Percentiles rank a stretch among this genome's conserved stretches.
Evolutionary conservation across 1,140 invertebrate species (phyloP).

Genomic region (Euura lappo): DNA sequence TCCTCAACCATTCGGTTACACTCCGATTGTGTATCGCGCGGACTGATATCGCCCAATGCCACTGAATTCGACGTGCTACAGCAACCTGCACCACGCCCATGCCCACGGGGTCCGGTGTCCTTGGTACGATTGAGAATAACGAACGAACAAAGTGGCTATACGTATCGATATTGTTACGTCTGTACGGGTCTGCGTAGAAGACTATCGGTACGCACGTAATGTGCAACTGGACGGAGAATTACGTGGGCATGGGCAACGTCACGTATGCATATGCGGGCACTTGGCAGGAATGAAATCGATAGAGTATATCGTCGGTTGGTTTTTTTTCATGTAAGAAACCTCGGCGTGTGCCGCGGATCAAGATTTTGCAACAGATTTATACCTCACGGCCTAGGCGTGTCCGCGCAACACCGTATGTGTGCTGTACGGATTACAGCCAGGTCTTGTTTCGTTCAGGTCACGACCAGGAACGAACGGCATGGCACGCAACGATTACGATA

Average conservation of each 20-base stretch:
- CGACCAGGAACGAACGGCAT: background rate
- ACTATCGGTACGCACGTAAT: background rate
- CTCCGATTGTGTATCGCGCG: too few species aligned
- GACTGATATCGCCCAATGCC: background rate
- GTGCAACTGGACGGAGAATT: too few species aligned
- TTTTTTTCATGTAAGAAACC: too few species aligned
- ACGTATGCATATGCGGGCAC: background rate
- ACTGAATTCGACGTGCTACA: background rate
- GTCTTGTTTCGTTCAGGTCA: background rate
- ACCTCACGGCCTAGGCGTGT: background rate
- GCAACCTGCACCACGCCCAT: conserved; percentile 20
- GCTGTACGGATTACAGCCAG: background rate
- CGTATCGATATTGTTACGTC: conserved; percentile 3
- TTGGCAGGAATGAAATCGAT: background rate
- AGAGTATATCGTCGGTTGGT: background rate
- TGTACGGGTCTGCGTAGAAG: too few species aligned
- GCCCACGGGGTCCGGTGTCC: conserved; percentile 16
- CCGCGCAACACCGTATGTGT: background rate
- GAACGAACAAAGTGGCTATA: background rate
- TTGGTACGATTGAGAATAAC: conserved; percentile 11
- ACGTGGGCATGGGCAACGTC: too few species aligned
- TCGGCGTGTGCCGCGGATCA: conserved; percentile 2
- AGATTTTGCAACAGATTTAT: background rate
- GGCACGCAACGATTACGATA: background rate
- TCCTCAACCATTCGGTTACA: too few species aligned